Conservation (phyloP, 2,888 invertebrate species). For the Hipparchia semele region DNA sequence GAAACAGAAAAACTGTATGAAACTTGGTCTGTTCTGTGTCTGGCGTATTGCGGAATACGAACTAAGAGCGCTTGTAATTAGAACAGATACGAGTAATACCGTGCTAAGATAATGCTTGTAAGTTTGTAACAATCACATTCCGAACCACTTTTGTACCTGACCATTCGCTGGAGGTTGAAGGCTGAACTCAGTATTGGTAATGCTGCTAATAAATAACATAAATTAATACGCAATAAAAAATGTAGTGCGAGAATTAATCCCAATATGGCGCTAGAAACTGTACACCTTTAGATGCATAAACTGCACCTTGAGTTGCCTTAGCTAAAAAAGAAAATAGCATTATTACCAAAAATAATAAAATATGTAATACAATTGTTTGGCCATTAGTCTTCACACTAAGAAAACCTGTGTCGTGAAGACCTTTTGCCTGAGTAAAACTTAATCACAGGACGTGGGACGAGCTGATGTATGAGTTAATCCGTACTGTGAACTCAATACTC, state of each 20-base stretch:
- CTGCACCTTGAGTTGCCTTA: no score
- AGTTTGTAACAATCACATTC: conserved; percentile 56
- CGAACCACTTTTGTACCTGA: conserved; percentile 47
- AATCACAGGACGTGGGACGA: no score
- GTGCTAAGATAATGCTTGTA: conserved; percentile 49
- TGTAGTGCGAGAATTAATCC: not conserved
- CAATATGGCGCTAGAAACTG: no score
- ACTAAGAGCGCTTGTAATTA: conserved; percentile 47
- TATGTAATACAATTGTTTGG: no score
- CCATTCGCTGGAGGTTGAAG: conserved; percentile 61
- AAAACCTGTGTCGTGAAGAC: no score
- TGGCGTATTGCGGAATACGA: conserved; percentile 42
- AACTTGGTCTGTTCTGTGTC: conserved; percentile 14
- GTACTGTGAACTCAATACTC: no score
- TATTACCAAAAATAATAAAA: no score
- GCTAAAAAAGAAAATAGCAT: no score
- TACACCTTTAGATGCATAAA: no score
- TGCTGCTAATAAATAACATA: not conserved
- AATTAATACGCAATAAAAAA: not conserved
- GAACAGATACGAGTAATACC: conserved; percentile 44
- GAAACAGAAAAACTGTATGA: not conserved
- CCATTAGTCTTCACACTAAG: no score
- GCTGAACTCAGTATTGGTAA: conserved; percentile 49
- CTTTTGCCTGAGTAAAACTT: no score
- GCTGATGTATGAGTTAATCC: no score